Base-by-base conservation (phyloP, 2,888 invertebrate species). In the Pseudeuparius sepicola region DNA sequence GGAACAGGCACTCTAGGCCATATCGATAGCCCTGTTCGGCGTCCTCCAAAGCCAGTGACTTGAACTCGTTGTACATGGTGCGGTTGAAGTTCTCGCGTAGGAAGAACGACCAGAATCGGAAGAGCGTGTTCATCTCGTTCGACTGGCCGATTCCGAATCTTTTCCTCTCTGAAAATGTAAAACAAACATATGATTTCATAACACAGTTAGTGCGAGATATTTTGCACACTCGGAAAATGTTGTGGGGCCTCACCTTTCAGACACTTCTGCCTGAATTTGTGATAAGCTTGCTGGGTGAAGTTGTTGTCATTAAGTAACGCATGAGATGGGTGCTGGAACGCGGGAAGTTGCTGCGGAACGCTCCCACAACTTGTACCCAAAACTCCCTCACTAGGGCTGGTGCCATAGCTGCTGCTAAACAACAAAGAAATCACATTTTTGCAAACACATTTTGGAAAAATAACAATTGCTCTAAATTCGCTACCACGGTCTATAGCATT, bases 71-170 rank as follows among this genome's bases (percentile, higher is more conserved):
- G 64, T 96, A 98, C 97, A 98, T 98, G 46, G 80, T 90, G 50
- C 86, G 78, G 66, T 98, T 98, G 67, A 94, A 98, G 60, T 97
- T 93, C 60, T 97, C 96, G 41, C 98, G 69, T 44, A 99, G 70
- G 73, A 98, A 98, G 75, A 97, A 97, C 16, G 97, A 97, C 98
- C 98, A 98, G 70, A 98, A 99, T 42, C 98, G 73, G 72, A 94
- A 99, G 31, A 98, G 70, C 0, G 98, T 98, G 66, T 98, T 98
- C 97, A 99, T 98, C 66, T 99, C 98, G 56, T 90, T 92, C 4
- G 93, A 93, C 56, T 87, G 87, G 0, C 97, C 97, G 52, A 82
- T 82, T 41, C 97, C 97, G 36, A 89, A 71, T 57, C 85, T 78
- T 64, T 88, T 87, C 47, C 96, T 82, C 60, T 97, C 96, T 84